A percentile compares a stretch with the other conserved stretches of the same genome.
Evolutionary conservation across 1,140 invertebrate genomes (phyloP).

Genomic region (Drosophila nikananu): DNA sequence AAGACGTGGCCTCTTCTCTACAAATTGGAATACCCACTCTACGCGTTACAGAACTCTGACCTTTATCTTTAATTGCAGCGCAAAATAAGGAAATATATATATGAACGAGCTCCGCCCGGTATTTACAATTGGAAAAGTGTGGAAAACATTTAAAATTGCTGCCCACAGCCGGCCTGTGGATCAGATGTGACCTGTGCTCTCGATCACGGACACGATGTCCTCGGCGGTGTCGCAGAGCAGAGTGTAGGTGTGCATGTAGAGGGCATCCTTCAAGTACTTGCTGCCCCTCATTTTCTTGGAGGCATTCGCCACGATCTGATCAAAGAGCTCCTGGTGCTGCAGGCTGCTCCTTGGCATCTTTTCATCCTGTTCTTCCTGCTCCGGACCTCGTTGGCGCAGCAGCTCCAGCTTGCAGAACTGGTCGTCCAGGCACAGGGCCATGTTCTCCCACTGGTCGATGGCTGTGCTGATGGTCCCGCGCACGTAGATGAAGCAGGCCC

Average conservation of each 20-base stretch:
- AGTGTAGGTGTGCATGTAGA: constrained; percentile 74
- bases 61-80: not conserved
- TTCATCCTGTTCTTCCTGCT: not conserved
- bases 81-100: not conserved
- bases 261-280: constrained; percentile 62
- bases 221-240: constrained; percentile 68
- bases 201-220: constrained; percentile 74
- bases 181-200: constrained; percentile 51
- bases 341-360: too few species aligned
- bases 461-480: constrained; percentile 52
- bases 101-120: too few species aligned
- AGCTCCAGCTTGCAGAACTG: constrained; percentile 56
- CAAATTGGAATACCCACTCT: not conserved
- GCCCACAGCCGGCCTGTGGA: too few species aligned
- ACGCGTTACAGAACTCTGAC: too few species aligned
- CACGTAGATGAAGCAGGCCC: constrained; percentile 63
- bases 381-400: constrained; percentile 1
- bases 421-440: constrained; percentile 33
- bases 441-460: constrained; percentile 67
- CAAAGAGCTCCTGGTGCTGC: not conserved
- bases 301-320: not conserved
- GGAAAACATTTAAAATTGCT: constrained; percentile 7
- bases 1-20: not conserved
- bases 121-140: not conserved
- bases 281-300: constrained; percentile 23